Percentiles rank a stretch among this genome's conserved stretches.
Conservation (phyloP, 1,140 invertebrate genomes). For the Periplaneta americana region DNA sequence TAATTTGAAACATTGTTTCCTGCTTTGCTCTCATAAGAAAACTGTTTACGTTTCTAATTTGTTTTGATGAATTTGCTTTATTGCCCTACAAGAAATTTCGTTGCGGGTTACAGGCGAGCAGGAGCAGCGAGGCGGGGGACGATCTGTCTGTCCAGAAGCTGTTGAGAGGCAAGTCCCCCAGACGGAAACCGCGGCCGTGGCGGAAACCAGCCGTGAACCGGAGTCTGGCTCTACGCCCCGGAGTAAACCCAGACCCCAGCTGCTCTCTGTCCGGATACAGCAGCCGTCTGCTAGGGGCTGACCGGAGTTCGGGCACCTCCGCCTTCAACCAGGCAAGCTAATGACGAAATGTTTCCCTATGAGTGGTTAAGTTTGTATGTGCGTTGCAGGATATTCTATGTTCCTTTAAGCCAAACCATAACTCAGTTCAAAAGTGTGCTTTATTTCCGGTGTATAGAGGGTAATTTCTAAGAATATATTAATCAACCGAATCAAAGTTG, state of each 20-base stretch:
- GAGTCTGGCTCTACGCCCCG: neutral
- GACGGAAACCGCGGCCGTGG: constrained; percentile 3
- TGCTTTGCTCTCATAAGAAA: too few species aligned
- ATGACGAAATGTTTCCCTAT: neutral
- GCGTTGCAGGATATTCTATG: too few species aligned
- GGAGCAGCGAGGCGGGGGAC: neutral
- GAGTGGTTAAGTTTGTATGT: too few species aligned
- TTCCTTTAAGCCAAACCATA: too few species aligned
- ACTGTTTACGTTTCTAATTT: too few species aligned
- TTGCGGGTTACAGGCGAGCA: neutral
- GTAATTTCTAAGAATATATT: too few species aligned
- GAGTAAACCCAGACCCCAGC: neutral
- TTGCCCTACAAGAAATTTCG: too few species aligned
- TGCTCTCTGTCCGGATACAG: neutral
- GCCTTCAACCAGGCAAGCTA: neutral
- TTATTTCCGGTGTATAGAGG: too few species aligned
- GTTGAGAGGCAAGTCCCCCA: neutral
- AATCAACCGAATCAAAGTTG: too few species aligned
- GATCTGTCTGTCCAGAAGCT: neutral
- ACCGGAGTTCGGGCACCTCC: neutral
- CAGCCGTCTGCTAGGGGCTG: neutral
- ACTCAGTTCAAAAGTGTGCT: too few species aligned
- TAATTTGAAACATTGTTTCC: too few species aligned
- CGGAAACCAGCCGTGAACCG: neutral
- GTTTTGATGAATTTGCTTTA: too few species aligned